Base-by-base conservation (phyloP, 1,140 invertebrate species). In the Cherax destructor region DNA sequence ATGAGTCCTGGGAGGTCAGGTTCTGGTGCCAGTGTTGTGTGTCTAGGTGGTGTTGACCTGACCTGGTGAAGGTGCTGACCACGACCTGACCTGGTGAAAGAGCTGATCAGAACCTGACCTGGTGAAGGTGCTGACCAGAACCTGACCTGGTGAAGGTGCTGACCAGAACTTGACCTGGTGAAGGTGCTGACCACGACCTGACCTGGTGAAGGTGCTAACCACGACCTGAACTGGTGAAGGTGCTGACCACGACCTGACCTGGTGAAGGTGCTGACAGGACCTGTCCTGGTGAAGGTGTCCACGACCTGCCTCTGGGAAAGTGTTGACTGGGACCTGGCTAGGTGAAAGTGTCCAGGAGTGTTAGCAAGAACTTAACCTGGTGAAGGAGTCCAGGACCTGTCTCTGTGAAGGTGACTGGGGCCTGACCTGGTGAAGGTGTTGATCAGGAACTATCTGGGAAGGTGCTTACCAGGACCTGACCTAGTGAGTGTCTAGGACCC, bases 381-480 rank as follows among this genome's bases (percentile, higher is more conserved):
- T 59, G 56, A 59, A 59, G 56, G 56, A 10, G 56, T 59, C 56
- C 56, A 59, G 9, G 56, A 59, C 56, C 56, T 59, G 56, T 59
- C 9, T 16, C 16, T 9, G 56, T 1, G 16, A 59, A 59, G 9
- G 56, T 59, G 56, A 10, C 56, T 24, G 16, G 9, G 16, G 56
- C 56, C 56, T 59, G 56, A 10, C 56, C 56, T 10, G 56, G 16
- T 59, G 16, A 59, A 59, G 56, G 56, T 59, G 56, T 59, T 59
- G 9, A 59, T 59, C 30, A 16, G 77, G 74, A 80, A 49, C 41
- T 49, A 52, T 2, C 61, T 61, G 85, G 81, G 88, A 83, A 41
- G 88, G 72, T 52, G 50, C 52, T 30, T 59, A n/a, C 24, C 52
- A 50, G 52, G 52, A 83, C 52, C n/a, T 61, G 80, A 21, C 61